phyloP scores from a whole-genome alignment of 1,140 invertebrate genomes.

The Procambarus clarkii region DNA sequence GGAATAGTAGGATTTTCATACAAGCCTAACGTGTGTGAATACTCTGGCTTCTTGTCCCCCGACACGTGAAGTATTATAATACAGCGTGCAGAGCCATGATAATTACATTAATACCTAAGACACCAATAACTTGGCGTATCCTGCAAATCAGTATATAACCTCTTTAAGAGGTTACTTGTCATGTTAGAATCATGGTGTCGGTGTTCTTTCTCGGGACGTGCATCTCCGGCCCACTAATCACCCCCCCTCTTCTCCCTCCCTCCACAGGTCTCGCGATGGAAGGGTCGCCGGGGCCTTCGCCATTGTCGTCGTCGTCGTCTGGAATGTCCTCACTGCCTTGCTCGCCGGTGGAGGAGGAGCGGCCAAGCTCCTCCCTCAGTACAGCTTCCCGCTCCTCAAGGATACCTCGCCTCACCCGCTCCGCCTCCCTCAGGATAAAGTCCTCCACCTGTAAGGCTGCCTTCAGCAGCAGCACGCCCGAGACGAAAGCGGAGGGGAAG shows the following conservation, averaged over 20 bases:
- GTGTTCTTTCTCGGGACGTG: no score
- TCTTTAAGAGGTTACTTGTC: no score
- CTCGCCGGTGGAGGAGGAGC: constrained; percentile 41
- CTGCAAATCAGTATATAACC: no score
- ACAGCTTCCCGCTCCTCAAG: constrained; percentile 36
- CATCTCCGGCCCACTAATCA: neutral
- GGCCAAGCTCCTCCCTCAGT: constrained; percentile 42
- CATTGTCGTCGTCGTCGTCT: neutral
- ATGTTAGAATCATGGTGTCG: no score
- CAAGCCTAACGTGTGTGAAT: no score
- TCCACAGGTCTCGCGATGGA: constrained; percentile 23
- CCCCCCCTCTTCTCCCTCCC: no score
- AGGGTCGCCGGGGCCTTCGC: neutral
- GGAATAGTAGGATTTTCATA: no score
- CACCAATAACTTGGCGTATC: no score
- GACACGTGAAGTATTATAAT: no score
- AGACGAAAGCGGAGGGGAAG: neutral
- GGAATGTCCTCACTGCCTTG: constrained; percentile 12
- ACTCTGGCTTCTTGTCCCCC: no score
- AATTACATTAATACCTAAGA: no score
- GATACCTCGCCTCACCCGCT: constrained; percentile 40
- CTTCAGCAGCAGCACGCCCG: neutral
- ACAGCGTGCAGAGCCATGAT: no score
- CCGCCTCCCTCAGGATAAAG: constrained; percentile 46
- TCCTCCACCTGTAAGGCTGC: neutral